Base-by-base conservation (phyloP, 2,113 vertebrate genomes). In the Tetrao urogallus region DNA sequence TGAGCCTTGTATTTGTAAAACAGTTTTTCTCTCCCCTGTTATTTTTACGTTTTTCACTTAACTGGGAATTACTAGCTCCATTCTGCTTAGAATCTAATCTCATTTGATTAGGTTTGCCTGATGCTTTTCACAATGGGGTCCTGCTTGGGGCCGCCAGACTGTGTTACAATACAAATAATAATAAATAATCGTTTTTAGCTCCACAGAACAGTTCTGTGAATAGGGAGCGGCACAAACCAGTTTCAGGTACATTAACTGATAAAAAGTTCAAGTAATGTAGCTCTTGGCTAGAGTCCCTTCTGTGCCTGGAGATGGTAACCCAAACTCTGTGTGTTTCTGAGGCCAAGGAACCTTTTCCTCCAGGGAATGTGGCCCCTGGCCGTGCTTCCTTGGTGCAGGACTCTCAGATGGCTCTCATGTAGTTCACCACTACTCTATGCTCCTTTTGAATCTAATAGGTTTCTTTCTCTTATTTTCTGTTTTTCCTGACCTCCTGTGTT, bases 401-500 rank as follows among this genome's bases (percentile, higher is more conserved):
- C 69, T 91, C 11, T 43, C 47, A 15, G 48, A 45, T 56, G 71
- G 24, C 28, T 91, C 34, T 60, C 22, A 3, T 36, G 15, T 54
- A 36, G 36, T 45, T 83, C 73, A 43, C 24, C 22, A 1, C 6
- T 32, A 12, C 70, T 63, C 5, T 6, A 28, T 19, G 40, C 12
- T 84, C 13, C 16, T 87, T 86, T 86, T 54, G 83, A 92, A 90
- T 32, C 38, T 56, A 54, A 76, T 79, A 21, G 50, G 8, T 50
- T 80, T 90, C 70, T n/a, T 76, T 88, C 61, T 86, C n/a, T 70
- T 94, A 50, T 86, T 88, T 92, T 88, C 34, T 84, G 36, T 86
- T 93, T 96, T 95, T 97, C 80, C 92, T 97, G 92, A 95, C 95
- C 67, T 97, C 91, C 92, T 58, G 43, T 82, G 73, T 96, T 97